Evolutionary conservation across 2,113 vertebrate genomes (phyloP), one percentile per base, ranked within the genome.

Genomic region (Neotragus moschatus): DNA sequence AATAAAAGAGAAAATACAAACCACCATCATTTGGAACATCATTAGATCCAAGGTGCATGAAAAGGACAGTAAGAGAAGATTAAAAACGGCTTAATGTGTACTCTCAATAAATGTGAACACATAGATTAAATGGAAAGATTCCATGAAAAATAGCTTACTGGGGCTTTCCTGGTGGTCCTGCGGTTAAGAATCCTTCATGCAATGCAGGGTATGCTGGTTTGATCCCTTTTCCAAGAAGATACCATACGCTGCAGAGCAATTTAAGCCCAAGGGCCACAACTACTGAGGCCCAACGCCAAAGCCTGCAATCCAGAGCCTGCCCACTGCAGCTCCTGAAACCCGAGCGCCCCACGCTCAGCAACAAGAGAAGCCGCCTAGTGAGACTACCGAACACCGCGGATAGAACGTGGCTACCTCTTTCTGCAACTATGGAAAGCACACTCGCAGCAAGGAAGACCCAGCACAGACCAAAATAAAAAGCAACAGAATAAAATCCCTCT

Each of bases 331-430:
- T 7, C 11, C 36, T 0, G 12, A 75, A 43, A 11, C 36, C 70
- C 1, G 0, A 75, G 11, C 2, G 1, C 36, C 36, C 21, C 70
- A 26, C 0, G 36, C 36, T 75, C 36, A 25, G 36, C 23, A 14
- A 14, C 70, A 39, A 39, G 23, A 75, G 70, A 75, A 26, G 21
- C 70, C 1, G 2, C 12, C 0, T 25, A 7, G 12, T 26, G 70
- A 75, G 70, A 43, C 7, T 26, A 7, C 12, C 1, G 2, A 7
- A 36, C 39, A 26, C 23, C 1, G 6, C 70, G 14, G 6, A 12
- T 7, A 39, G 19, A 39, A 10, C 12, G 66, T 23, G 39, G 23
- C 70, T 43, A 3, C 12, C 12, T 14, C 16, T 7, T 25, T 75
- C 12, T 26, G 12, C 70, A 75, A 6, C 70, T 26, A 43, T 0